Evolutionary conservation across 2,888 invertebrate species (phyloP), one percentile per base, ranked within the genome.

Genomic region (Euproctis similis): DNA sequence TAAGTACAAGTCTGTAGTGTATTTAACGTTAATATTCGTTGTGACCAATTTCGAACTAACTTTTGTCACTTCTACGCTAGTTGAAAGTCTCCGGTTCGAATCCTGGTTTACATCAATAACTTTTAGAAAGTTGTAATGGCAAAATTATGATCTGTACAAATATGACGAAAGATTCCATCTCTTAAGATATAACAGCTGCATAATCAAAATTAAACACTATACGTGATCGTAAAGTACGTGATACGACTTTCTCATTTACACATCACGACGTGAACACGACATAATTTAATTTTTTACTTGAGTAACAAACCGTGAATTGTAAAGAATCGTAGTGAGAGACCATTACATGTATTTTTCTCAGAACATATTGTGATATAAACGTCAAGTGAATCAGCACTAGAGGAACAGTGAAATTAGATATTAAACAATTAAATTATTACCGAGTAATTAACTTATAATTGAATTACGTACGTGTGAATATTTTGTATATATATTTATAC

Each of bases 321-420:
- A 43, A 43, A 48, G 28, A 50, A 48, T 48, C 41, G 25, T 42
- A 52, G 49, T 50, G 50, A 52, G 50, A 50, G 53, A 30, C 36
- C 19, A 30, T 36, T 26, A 27, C 26, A 39, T 33, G 35, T 42
- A 26, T 30, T 36, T 41, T 50, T 50, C 50, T 52, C 50, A 48
- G 42, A n/a, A n/a, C 40, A 31, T 42, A 42, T 51, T 28, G 34
- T 20, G 24, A 12, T 33, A 26, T 21, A 8, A 30, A 25, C 23
- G 10, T 12, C 12, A 23, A 7, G 2, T 8, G 13, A 12, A 7
- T 16, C 31, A 36, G 39, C n/a, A n/a, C n/a, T n/a, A n/a, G n/a
- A n/a, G 38, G 37, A 44, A 45, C 42, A 35, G 42, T 40, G 34
- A 40, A 45, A 42, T 52, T 25, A n/a, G n/a, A n/a, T n/a, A n/a